Evolutionary conservation across 1,140 invertebrate genomes (phyloP).

Genomic region (Drosophila aff.): DNA sequence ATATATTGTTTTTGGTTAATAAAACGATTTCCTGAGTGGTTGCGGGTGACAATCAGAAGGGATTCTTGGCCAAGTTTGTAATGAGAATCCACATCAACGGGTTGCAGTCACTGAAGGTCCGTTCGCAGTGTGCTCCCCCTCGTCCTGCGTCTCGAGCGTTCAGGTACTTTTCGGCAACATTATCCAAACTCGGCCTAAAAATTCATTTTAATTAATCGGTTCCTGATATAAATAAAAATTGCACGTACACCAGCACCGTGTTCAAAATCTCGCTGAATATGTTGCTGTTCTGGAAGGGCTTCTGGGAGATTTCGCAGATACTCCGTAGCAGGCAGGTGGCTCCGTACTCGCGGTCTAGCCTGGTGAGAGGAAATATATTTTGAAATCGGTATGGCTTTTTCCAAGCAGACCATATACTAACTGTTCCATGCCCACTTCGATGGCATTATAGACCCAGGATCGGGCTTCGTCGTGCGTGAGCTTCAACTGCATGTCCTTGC

Average conservation of each 20-base stretch:
- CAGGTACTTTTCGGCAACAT: conserved; percentile 68
- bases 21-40: conserved; percentile 1
- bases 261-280: conserved; percentile 72
- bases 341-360: conserved; percentile 49
- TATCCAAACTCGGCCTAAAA: conserved; percentile 60
- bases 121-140: conserved; percentile 58
- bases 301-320: conserved; percentile 75
- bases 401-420: conserved; percentile 10
- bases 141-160: conserved; percentile 69
- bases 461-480: conserved; percentile 54
- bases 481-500: conserved; percentile 59
- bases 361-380: neutral
- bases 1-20: neutral
- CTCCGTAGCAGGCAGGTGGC: conserved; percentile 61
- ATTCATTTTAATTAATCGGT: neutral
- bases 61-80: conserved; percentile 55
- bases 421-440: conserved; percentile 62
- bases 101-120: conserved; percentile 56
- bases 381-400: too few species aligned
- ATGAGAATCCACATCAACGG: conserved; percentile 50
- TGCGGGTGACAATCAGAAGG: conserved; percentile 19
- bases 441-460: conserved; percentile 61
- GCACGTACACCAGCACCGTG: conserved; percentile 66
- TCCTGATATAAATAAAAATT: neutral
- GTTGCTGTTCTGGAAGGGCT: conserved; percentile 53